These are phyloP conservation scores for Orthonevra nobilis DNA, from an alignment of 2,888 invertebrate genomes.

Conservation along the genomic window DNA sequence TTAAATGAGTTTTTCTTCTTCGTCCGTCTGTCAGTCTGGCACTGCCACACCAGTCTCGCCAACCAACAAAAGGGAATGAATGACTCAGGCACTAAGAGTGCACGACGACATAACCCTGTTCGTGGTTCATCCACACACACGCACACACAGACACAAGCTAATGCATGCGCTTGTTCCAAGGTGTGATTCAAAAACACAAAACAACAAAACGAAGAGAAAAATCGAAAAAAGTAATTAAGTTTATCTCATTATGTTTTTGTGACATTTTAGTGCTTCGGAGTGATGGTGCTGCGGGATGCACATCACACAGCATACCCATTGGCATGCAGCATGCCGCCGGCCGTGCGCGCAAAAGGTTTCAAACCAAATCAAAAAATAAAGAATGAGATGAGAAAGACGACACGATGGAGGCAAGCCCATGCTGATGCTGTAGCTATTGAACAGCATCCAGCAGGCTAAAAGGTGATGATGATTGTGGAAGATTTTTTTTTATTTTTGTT, in stretches of 20 bases:
- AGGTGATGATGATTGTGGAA: not conserved
- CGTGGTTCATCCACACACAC: no score
- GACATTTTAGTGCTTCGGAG: constrained; percentile 54
- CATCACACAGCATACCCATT: not conserved
- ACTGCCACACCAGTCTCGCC: constrained; percentile 20
- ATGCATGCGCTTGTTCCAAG: constrained; percentile 33
- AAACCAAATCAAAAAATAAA: not conserved
- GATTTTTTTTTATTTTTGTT: not conserved
- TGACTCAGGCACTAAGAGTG: constrained; percentile 43
- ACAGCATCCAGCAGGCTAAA: no score
- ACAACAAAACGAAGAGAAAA: no score
- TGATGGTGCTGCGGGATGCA: constrained; percentile 4
- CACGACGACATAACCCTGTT: constrained; percentile 32
- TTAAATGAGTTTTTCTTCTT: constrained; percentile 46
- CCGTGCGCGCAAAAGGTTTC: not conserved
- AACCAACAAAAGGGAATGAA: constrained; percentile 29
- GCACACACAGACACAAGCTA: no score
- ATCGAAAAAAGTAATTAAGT: constrained; percentile 65
- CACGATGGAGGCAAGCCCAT: no score
- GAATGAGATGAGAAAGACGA: no score
- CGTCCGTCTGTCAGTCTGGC: constrained; percentile 35
- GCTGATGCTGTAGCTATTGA: no score
- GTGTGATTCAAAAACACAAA: constrained; percentile 65
- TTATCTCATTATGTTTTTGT: constrained; percentile 67
- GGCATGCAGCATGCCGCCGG: constrained; percentile 5